Evolutionary conservation across 1,140 invertebrate genomes (phyloP).

Genomic region (Polyergus mexicanus): DNA sequence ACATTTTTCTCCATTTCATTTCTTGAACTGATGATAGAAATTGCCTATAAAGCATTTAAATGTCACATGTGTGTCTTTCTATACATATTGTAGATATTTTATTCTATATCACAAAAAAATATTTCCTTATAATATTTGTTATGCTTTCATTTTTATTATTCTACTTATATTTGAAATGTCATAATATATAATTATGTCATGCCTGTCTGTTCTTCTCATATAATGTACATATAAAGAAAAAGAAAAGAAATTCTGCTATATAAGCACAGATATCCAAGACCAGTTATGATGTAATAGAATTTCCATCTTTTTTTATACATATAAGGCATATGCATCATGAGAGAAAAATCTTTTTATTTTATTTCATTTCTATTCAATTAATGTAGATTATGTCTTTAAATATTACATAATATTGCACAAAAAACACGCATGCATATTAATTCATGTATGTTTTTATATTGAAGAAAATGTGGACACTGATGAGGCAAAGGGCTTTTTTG

Average conservation of each 20-base stretch:
- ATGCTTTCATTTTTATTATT: not conserved
- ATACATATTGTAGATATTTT: not conserved
- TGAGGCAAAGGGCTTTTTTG: constrained; percentile 97
- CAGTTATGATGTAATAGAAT: constrained; percentile 48
- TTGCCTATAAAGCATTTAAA: not conserved
- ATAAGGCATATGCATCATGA: constrained; percentile 13
- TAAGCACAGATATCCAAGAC: constrained; percentile 39
- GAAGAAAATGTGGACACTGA: constrained; percentile 96
- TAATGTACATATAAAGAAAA: constrained; percentile 43
- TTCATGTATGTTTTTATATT: constrained; percentile 69
- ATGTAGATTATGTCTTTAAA: constrained; percentile 15
- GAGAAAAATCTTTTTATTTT: not conserved
- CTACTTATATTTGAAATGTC: constrained; percentile 3
- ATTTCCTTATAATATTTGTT: not conserved
- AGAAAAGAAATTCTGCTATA: constrained; percentile 23
- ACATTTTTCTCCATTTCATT: not conserved
- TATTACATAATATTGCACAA: constrained; percentile 11
- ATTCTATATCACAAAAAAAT: not conserved
- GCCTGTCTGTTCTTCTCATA: not conserved
- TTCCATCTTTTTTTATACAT: constrained; percentile 31
- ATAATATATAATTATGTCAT: not conserved
- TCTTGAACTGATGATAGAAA: not conserved
- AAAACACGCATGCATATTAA: not conserved
- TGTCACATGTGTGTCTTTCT: not conserved
- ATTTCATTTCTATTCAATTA: constrained; percentile 5